Evolutionary conservation across 2,888 invertebrate genomes (phyloP), one percentile per base, ranked within the genome.

Genomic region (Masnerella sp.): DNA sequence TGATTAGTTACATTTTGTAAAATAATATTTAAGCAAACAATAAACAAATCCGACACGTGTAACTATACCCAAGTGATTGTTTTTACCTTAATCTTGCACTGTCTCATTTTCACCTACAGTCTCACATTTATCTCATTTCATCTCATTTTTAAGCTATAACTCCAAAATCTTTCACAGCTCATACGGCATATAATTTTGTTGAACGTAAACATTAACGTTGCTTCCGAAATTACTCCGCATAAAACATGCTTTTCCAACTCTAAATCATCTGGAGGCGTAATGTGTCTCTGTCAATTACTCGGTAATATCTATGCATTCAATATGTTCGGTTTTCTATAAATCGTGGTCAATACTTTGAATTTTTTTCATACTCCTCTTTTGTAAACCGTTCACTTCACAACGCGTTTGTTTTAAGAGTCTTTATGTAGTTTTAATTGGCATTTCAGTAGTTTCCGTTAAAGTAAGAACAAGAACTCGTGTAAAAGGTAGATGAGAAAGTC

Each of bases 361-460:
- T 47, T 30, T 22, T 22, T 28, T 17, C 11, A 52, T 42, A 42
- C 47, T 5, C 25, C 61, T 72, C 58, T 38, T 28, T 32, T 20
- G 30, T 40, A 67, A 62, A 74, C 36, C 52, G 52, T 51, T 20
- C 62, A 56, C 58, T 68, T 58, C 38, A 17, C 54, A 7, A 49
- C 43, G 34, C 70, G 20, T 49, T 71, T 58, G 64, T 67, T 67
- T 72, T 42, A 52, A 49, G 61, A 67, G 59, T 42, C 61, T 67
- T 67, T 49, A 62, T 74, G 58, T 56, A 62, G 67, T 68, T 62
- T 64, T 74, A 74, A 68, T 74, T 68, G 68, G 61, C 68, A 45
- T 56, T 64, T 51, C 56, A 56, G 64, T 64, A 71, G 62, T 71
- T 71, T 71, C 43, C 70, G 56, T 62, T 70, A 15, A 70, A 62